These are phyloP conservation scores for Corythaeola cristata DNA, from an alignment of 2,113 vertebrate genomes.

Conservation along the genomic window DNA sequence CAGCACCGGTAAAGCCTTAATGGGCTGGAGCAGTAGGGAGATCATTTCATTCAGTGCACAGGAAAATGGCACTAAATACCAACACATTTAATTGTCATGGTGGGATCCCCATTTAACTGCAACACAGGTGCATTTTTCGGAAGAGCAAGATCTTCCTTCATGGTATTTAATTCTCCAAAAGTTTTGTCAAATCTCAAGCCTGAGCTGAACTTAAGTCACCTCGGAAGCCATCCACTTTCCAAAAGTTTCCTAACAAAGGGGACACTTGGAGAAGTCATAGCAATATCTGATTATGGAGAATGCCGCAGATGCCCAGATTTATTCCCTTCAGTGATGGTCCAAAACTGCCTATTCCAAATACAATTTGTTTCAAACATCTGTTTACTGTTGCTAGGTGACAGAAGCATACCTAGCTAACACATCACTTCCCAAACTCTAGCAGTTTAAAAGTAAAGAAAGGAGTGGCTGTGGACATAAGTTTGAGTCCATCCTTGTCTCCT, in stretches of 20 bases:
- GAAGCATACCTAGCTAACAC: background rate
- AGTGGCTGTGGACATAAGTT: background rate
- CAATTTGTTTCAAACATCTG: background rate
- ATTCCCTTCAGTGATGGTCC: background rate
- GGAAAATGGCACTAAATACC: background rate
- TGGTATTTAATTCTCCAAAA: background rate
- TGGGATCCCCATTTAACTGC: background rate
- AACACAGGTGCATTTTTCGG: background rate
- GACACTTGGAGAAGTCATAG: background rate
- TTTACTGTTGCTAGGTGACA: background rate
- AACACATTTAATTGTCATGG: background rate
- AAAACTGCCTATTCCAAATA: background rate
- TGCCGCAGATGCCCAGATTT: background rate
- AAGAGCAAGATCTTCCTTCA: background rate
- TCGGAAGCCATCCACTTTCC: background rate
- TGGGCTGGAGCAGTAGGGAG: background rate
- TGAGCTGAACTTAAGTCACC: background rate
- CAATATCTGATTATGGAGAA: background rate
- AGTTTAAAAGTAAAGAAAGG: background rate
- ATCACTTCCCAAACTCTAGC: background rate
- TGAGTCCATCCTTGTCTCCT: background rate
- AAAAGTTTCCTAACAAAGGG: background rate
- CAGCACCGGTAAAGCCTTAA: background rate
- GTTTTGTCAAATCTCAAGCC: background rate
- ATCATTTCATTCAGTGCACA: fast-evolving